Percentiles rank a stretch among this genome's conserved stretches.
Evolutionary conservation across 2,797 vertebrate genomes (phyloP).

Genomic region (Gambusia yucatana): DNA sequence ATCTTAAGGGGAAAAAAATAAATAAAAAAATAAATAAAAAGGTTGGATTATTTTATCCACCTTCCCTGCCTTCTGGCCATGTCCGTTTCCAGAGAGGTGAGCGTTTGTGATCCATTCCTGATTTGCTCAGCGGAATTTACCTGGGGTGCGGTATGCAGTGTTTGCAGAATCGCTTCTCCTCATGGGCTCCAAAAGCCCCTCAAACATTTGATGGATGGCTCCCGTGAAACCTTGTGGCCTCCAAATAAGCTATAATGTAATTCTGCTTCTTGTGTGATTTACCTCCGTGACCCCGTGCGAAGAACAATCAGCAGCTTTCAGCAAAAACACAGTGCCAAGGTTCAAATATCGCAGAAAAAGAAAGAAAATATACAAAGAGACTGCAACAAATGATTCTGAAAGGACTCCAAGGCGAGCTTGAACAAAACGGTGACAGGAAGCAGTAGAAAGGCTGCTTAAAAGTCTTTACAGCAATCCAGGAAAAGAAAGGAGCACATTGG

Average conservation of each 20-base stretch:
- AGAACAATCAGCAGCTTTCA: conserved; percentile 77
- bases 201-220: conserved; percentile 79
- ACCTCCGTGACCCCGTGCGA: conserved; percentile 68
- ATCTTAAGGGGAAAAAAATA: not conserved
- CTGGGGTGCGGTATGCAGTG: conserved; percentile 55
- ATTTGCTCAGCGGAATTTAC: conserved; percentile 53
- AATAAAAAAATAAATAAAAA: no score
- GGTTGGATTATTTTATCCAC: conserved; percentile 27
- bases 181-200: conserved; percentile 51
- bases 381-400: conserved; percentile 61
- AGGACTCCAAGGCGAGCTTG: conserved; percentile 28
- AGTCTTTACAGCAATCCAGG: conserved; percentile 21
- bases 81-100: conserved; percentile 23
- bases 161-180: conserved; percentile 68
- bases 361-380: conserved; percentile 38
- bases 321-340: conserved; percentile 68
- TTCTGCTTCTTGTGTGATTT: conserved; percentile 75
- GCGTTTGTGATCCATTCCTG: conserved; percentile 21
- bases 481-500: not conserved
- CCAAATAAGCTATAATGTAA: conserved; percentile 81
- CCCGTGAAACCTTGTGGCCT: conserved; percentile 71
- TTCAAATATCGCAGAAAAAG: conserved; percentile 69
- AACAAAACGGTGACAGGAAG: conserved; percentile 42
- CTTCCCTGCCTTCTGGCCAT: conserved; percentile 19
- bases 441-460: conserved; percentile 19